Evolutionary conservation across 2,113 vertebrate genomes (phyloP), one percentile per base, ranked within the genome.

Genomic region (Balaenoptera acutorostrata): DNA sequence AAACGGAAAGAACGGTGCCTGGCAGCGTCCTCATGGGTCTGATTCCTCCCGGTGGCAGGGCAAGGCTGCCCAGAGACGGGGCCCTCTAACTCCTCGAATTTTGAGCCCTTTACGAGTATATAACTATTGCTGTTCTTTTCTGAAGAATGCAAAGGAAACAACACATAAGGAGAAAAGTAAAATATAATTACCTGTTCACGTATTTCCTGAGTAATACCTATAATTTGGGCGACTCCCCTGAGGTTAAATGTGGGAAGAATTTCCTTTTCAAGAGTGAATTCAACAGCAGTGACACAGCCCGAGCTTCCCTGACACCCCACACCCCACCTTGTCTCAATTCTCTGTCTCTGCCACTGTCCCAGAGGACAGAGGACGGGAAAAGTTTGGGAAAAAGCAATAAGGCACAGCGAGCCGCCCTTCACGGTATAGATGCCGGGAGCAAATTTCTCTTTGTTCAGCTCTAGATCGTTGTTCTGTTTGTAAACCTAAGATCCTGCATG

Each of bases 11-110:
- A 81, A 29, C 7, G 7, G 2, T 12, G 33, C 49, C 14, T n/a
- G 13, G 23, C 11, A 3, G 14, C 8, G 0, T 9, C 15, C 33
- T 61, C 5, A 2, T 0, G 21, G 81, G 3, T 49, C 39, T 0
- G 25, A 33, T 27, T 55, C 59, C 63, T 68, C 71, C 72, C 83
- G 8, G 1, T 3, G 46, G 36, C 44, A 33, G 36, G 27, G 33
- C 59, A 6, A 15, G 8, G 63, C 61, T 57, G 63, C 41, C 33
- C 18, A 1, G n/a, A 77, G 31, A 39, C 3, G 3, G 64, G 15
- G 17, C 10, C 4, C 36, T 31, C 90, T 3, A 5, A 49, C 12
- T 52, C 72, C 49, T 77, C 75, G 66, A 3, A 68, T 39, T 83
- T 23, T 12, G n/a, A 49, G 15, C 46, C 55, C 69, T 91, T 90